Evolutionary conservation across 2,888 invertebrate species (phyloP), one percentile per base, ranked within the genome.

Genomic region (Drosophila heteroneura): DNA sequence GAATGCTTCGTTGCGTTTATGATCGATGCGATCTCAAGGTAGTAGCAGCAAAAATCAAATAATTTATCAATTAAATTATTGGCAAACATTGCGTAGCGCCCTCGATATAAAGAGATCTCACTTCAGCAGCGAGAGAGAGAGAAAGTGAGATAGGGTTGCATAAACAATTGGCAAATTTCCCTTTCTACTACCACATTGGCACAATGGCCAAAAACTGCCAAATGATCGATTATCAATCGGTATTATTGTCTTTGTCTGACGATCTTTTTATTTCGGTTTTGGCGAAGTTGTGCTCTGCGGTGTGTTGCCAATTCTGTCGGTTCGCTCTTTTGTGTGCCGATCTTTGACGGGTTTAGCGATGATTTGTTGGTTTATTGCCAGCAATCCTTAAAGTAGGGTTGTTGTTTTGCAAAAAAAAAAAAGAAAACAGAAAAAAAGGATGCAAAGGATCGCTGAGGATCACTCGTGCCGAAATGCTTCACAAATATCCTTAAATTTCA

Each of bases 21-120:
- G 87, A 91, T 87, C 75, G 91, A 87, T 87, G 85, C 60, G 76
- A 82, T 65, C 51, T 63, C 54, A 47, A 75, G 57, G 37, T 69
- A 62, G 68, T 26, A 26, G 47, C 16, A 16, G 47, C 72, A 70
- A 76, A 81, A 83, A 85, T 88, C 85, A 90, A 88, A 90, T 89
- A 90, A 90, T 89, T 91, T 89, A 91, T 91, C 88, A 89, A 89
- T 89, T 89, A 89, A 79, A 89, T 85, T 91, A 89, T 89, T 89
- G 88, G 91, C 88, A 89, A 89, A 89, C 88, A 89, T 89, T 91
- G 91, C 69, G 88, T 78, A 56, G 79, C 66, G 82, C 88, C 88
- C 67, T 90, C 75, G 22, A 63, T 49, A 32, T 63, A 65, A 65
- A 51, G 58, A 64, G 61, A 81, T 81, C 62, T 59, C 57, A 52